Evolutionary conservation across 2,888 invertebrate genomes (phyloP), one percentile per base, ranked within the genome.

Genomic region (Chrysolina haemoptera): DNA sequence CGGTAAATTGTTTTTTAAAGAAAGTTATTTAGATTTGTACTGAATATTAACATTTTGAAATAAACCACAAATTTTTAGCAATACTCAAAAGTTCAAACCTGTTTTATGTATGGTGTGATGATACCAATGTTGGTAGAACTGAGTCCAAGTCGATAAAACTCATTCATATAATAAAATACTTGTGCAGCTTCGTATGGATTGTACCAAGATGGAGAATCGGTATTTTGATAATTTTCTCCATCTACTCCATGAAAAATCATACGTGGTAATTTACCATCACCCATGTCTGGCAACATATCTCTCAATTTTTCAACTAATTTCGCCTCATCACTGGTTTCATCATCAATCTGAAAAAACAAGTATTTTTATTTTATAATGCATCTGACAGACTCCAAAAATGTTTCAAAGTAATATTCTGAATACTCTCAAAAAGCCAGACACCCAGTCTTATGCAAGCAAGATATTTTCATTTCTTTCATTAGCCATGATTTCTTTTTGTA

Each of bases 31-130:
- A 27, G 27, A 27, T 27, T 27, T 27, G 27, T 27, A 27, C 27
- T 27, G 27, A 27, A 5, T 27, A 27, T 27, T 27, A 27, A 5
- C 5, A 27, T 27, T 27, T 27, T 27, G 27, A 27, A 27, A 27
- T n/a, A 27, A 3, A 3, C 27, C 27, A 27, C 35, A 35, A 8
- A 35, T 35, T 35, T 35, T 4, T 35, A 35, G 8, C 35, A 35
- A 35, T 35, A 53, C n/a, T 35, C 9, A 48, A 50, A 48, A 67
- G 1, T 67, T 12, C 43, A 55, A 86, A 96, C 96, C 92, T 98
- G 98, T 86, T 96, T 96, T 75, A 94, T 89, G 85, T 98, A 98
- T 0, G 98, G 98, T 14, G 98, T 95, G 75, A 98, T 95, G 71
- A 98, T 93, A 4, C 98, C 98, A 83, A 98, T 92, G 80, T 96